Evolutionary conservation across 2,113 vertebrate species (phyloP), one percentile per base, ranked within the genome.

Genomic region (Peromyscus maniculatus): DNA sequence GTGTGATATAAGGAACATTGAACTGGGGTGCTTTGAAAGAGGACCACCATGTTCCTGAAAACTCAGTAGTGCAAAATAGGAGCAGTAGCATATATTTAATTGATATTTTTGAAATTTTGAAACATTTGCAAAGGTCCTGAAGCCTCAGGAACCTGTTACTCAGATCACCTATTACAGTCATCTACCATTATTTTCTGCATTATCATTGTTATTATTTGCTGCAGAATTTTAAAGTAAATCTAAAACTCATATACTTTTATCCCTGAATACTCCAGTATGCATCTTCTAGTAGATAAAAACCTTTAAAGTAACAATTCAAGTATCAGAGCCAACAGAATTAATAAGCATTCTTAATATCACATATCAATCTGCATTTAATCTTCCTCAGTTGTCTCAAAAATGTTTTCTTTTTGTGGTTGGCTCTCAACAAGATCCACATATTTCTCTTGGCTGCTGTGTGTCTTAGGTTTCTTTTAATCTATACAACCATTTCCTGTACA

Each of bases 401-500:
- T 78, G 69, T n/a, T 36, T 90, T 52, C 77, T n/a, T 36, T 90
- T 52, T 86, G 88, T 91, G 39, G 80, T 86, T 86, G 62, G 2
- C 24, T 86, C 72, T 72, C 49, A 69, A 55, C 10, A 77, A 86
- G 69, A 86, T 67, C 36, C 71, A 91, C 49, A 87, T 91, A 86
- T 57, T 86, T 95, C 69, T 59, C 86, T 87, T 78, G 82, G n/a
- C 49, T 57, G 49, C 22, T 49, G 39, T 86, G 80, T 24, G 19
- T 78, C 24, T 87, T 93, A 46, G 67, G 46, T 87, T 86, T 91
- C 89, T 95, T 91, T 95, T 46, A 69, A 78, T 91, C n/a, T 78
- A 57, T 43, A 78, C 55, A 86, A 86, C n/a, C 59, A 69, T 93
- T 78, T 93, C 92, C 59, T 88, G 62, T 69, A 79, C 11, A 79